A percentile compares a stretch with the other conserved stretches of the same genome.
phyloP scores from a whole-genome alignment of 1,140 invertebrate genomes.

The Cydia fagiglandana region DNA sequence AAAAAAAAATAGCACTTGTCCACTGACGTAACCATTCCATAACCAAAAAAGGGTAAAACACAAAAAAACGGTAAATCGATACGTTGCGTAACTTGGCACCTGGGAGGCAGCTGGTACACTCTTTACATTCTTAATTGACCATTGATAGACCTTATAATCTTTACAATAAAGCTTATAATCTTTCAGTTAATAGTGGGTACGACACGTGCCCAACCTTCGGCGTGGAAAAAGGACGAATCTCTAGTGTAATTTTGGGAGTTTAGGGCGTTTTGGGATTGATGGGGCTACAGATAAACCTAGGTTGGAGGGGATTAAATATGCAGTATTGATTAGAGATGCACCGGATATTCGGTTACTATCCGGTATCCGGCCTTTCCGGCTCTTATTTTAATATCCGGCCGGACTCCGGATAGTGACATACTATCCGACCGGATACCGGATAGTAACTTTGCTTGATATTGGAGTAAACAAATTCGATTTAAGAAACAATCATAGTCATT shows the following conservation, averaged over 20 bases:
- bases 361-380: too few relatives aligned
- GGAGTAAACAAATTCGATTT: too few relatives aligned
- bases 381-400: too few relatives aligned
- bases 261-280: neutral
- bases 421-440: too few relatives aligned
- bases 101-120: neutral
- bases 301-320: neutral
- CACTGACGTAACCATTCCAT: neutral
- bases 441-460: too few relatives aligned
- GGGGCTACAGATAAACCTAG: neutral
- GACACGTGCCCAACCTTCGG: neutral
- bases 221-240: neutral
- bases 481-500: too few relatives aligned
- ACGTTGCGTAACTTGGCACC: conserved; percentile 8
- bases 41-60: conserved; percentile 17
- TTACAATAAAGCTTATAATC: too few relatives aligned
- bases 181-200: too few relatives aligned
- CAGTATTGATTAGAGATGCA: neutral
- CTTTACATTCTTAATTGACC: too few relatives aligned
- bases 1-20: conserved; percentile 10
- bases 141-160: too few relatives aligned
- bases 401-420: too few relatives aligned
- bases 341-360: too few relatives aligned
- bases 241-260: neutral
- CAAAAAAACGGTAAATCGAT: conserved; percentile 8